Base-by-base conservation (phyloP, 92 coral and sea anemone genomes). In the Umimayanthus kanabou region DNA sequence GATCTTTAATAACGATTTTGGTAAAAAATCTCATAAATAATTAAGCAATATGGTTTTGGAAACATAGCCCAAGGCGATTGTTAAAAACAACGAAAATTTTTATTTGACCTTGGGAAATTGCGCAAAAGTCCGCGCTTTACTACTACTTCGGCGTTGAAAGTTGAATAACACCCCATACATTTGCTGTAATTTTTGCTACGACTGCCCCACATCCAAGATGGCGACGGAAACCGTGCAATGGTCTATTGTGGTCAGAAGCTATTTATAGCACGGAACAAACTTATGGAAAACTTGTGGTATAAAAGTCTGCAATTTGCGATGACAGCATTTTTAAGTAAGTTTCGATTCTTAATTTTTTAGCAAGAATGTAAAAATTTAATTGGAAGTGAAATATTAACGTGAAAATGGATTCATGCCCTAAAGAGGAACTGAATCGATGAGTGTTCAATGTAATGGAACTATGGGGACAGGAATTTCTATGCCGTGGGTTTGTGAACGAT, bases 401-500 rank as follows among this genome's bases (percentile, higher is more conserved):
- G 58, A 73, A 73, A 14, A 73, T 61, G 69, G 69, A 18, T 61
- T 2, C 33, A 4, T n/a, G 16, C 40, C 37, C 23, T 25, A 39
- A 78, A 6, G 20, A 77, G 10, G 9, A 79, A 15, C 58, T 80
- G 14, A 80, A 80, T 28, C 70, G 3, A 25, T 61, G 69, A 61
- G 3, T 14, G 18, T 15, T 57, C 4, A 15, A 61, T 61, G 69
- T 18, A 3, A 81, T 83, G 87, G 87, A 70, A 83, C 77, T 58
- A 26, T 87, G 88, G 84, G 82, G 71, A 87, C 84, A 57, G 91
- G 8, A 80, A 71, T 49, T 42, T 67, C 89, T 4, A 88, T 79
- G 74, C 82, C 70, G 18, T 97, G 98, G 98, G 87, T 80, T 37
- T 94, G 98, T 79, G 87, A 87, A 66, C 80, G 30, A 53, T 96